phyloP scores from a whole-genome alignment of 2,888 invertebrate genomes.

The Nymphalis polychloros region DNA sequence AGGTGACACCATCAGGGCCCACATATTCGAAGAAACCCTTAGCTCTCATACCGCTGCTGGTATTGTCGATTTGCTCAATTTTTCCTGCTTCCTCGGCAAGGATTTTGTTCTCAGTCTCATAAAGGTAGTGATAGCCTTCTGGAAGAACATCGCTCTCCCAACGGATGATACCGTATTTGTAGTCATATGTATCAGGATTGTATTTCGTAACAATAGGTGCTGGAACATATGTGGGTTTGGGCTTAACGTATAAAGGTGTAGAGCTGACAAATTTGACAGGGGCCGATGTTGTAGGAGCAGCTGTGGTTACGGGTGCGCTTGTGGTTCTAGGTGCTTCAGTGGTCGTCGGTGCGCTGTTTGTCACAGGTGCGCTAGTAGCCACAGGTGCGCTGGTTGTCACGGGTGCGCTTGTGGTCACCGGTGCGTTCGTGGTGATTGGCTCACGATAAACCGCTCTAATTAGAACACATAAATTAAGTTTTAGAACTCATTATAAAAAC shows the following conservation, averaged over 20 bases:
- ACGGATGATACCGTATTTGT: conserved; percentile 71
- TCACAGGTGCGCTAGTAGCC: not conserved
- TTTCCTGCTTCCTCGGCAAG: conserved; percentile 71
- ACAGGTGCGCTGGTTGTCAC: conserved; percentile 4
- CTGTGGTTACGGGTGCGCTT: conserved; percentile 11
- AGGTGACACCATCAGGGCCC: conserved; percentile 67
- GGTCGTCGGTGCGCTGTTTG: conserved; percentile 9
- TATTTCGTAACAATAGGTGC: conserved; percentile 19
- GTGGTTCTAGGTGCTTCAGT: conserved; percentile 17
- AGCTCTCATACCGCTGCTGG: conserved; percentile 53
- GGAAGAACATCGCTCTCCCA: conserved; percentile 59
- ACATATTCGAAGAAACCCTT: conserved; percentile 72
- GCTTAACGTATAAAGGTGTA: conserved; percentile 27
- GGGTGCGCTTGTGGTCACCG: not conserved
- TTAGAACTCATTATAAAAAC: not conserved
- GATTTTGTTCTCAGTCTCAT: conserved; percentile 75
- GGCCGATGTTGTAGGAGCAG: conserved; percentile 25
- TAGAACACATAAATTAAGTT: not conserved
- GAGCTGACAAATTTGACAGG: conserved; percentile 27
- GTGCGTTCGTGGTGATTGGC: not conserved
- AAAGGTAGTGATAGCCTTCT: conserved; percentile 74
- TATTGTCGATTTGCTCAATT: conserved; percentile 58
- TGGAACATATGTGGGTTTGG: conserved; percentile 14
- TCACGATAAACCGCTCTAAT: conserved; percentile 1
- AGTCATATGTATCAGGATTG: conserved; percentile 48